Percentiles rank a stretch among this genome's conserved stretches.
These are phyloP conservation scores for Nomada ruficornis DNA, from an alignment of 2,888 invertebrate species.

Conservation along the genomic window DNA sequence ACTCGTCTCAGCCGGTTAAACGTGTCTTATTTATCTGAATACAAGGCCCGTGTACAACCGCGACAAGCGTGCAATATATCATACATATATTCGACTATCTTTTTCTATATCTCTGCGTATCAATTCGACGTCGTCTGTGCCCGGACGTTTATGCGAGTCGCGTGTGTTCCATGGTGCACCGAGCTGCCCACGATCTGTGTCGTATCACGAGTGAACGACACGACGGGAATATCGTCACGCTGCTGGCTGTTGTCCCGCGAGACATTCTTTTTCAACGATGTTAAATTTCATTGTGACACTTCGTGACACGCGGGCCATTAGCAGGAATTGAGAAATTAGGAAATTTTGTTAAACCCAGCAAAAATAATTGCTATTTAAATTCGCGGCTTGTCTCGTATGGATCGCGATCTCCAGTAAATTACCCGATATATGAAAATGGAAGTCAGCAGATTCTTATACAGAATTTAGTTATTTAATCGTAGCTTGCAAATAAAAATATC, in stretches of 20 bases:
- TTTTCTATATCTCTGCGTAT: constrained; percentile 51
- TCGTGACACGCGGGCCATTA: too few relatives aligned
- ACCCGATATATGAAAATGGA: too few relatives aligned
- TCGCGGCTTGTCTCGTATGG: too few relatives aligned
- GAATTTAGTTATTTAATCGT: too few relatives aligned
- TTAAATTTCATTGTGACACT: not conserved
- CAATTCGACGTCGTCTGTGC: constrained; percentile 26
- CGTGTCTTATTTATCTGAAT: constrained; percentile 61
- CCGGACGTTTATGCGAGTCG: constrained; percentile 34
- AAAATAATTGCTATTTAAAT: too few relatives aligned
- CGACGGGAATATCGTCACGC: constrained; percentile 35
- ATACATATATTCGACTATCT: constrained; percentile 51
- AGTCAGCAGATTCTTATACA: too few relatives aligned
- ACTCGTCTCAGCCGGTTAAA: constrained; percentile 61
- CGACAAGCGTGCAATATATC: constrained; percentile 53
- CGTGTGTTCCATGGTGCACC: constrained; percentile 19
- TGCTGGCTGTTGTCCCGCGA: constrained; percentile 7
- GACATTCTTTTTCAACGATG: not conserved
- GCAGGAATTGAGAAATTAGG: too few relatives aligned
- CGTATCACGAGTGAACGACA: constrained; percentile 29
- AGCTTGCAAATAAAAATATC: too few relatives aligned
- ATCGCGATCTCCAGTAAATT: too few relatives aligned
- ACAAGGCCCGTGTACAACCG: constrained; percentile 47
- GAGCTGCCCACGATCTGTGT: constrained; percentile 37
- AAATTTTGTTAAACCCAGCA: too few relatives aligned